Evolutionary conservation across 2,797 vertebrate genomes (phyloP).

Genomic region (Sebastolobus altivelis): DNA sequence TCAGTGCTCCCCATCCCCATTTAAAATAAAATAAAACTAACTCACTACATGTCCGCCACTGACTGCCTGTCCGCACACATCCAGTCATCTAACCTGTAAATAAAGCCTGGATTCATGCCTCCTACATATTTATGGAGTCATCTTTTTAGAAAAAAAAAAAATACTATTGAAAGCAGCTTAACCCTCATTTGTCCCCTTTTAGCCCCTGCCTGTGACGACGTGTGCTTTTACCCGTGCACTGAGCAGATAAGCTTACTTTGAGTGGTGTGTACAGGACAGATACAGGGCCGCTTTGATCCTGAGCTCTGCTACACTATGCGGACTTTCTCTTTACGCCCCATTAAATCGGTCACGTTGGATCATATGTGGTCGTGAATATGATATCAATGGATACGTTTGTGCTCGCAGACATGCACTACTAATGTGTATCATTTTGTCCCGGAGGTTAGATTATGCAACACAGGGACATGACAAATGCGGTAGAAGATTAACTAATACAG

Average conservation of each 20-base stretch:
- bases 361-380: slow-evolving; percentile 35
- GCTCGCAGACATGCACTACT: slow-evolving; percentile 12
- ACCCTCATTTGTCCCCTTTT: slow-evolving; percentile 75
- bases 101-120: slow-evolving; percentile 61
- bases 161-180: slow-evolving; percentile 80
- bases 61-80: slow-evolving; percentile 12
- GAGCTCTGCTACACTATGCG: slow-evolving; percentile 39
- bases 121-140: slow-evolving; percentile 77
- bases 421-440: slow-evolving; percentile 16
- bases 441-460: slow-evolving; percentile 24
- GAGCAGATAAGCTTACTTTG: slow-evolving; percentile 75
- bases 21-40: slow-evolving; percentile 1
- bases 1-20: neutral
- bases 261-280: slow-evolving; percentile 72
- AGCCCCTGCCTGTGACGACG: slow-evolving; percentile 60
- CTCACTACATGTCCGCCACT: neutral
- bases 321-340: slow-evolving; percentile 35
- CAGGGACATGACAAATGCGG: neutral
- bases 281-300: slow-evolving; percentile 67
- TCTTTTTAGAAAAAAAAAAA: slow-evolving; percentile 61
- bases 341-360: slow-evolving; percentile 43
- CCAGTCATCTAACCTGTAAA: slow-evolving; percentile 63
- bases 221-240: slow-evolving; percentile 66
- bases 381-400: slow-evolving; percentile 38
- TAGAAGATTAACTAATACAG: slow-evolving; percentile 13